phyloP scores from a whole-genome alignment of 2,797 vertebrate genomes.

The Paedocypris micromegethes region DNA sequence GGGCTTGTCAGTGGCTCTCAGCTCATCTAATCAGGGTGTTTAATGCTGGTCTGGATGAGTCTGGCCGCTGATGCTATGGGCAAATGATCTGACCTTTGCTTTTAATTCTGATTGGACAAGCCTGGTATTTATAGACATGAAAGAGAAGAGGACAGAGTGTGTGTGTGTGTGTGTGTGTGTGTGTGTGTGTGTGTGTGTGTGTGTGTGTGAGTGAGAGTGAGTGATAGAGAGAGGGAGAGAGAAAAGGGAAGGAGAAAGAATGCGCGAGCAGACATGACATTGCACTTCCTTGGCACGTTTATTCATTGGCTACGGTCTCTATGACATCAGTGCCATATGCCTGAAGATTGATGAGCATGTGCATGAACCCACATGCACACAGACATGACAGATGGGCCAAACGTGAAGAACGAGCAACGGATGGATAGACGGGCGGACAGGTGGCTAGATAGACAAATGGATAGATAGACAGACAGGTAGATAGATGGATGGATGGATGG shows the following conservation, averaged over 20 bases:
- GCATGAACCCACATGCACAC: constrained; percentile 1
- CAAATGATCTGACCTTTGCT: constrained; percentile 42
- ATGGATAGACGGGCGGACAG: no score
- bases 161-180: no score
- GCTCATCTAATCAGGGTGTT: constrained; percentile 3
- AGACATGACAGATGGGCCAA: no score
- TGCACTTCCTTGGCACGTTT: constrained; percentile 27
- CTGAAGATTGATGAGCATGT: constrained; percentile 34
- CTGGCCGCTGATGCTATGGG: constrained; percentile 27
- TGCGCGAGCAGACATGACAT: constrained; percentile 15
- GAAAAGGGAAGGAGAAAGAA: not conserved
- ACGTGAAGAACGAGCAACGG: no score
- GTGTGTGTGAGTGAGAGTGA: no score
- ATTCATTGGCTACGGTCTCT: constrained; percentile 21
- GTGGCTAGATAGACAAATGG: no score
- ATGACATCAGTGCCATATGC: constrained; percentile 30
- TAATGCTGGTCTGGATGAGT: constrained; percentile 35
- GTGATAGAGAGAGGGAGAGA: constrained; percentile 11
- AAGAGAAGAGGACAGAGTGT: not conserved
- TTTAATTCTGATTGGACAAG: constrained; percentile 38
- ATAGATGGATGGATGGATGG: no score
- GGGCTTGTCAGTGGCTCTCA: no score
- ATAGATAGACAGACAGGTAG: no score
- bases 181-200: no score
- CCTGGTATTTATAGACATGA: constrained; percentile 30